Base-by-base conservation (phyloP, 2,888 invertebrate species). In the Spicauda simplicius region DNA sequence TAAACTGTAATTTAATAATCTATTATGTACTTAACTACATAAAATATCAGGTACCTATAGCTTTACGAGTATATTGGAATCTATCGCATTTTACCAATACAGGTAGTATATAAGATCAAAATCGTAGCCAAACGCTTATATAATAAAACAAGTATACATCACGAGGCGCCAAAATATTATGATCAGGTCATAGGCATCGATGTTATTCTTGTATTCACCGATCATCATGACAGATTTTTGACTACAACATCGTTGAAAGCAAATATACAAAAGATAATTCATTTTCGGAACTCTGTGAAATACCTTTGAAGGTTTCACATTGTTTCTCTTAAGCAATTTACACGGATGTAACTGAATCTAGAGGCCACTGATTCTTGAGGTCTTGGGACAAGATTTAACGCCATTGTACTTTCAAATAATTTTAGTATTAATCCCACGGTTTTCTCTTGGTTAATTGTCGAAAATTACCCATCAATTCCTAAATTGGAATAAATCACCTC, bases 261-360 rank as follows among this genome's bases (percentile, higher is more conserved):
- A 73, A 73, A 74, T 72, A 74, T 72, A 76, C 75, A 76, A 76
- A 78, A 75, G 70, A 67, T 76, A 69, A 84, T 84, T 82, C 81
- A 82, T 74, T 80, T 71, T 52, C n/a, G 61, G 50, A 73, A 72
- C 63, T 69, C 76, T 81, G 83, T 80, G 84, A 83, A 85, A 80
- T 77, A 71, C 70, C 72, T 73, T 73, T 65, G 75, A 77, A 76
- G 75, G 72, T 78, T 80, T 75, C 71, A 75, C 80, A 85, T 83
- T 82, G 85, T 82, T 84, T 84, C 74, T 77, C 73, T 59, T 55
- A 60, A 33, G 55, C 66, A 55, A 66, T 66, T 66, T 66, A 48
- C 66, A 60, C 55, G 60, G 59, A 48, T 60, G 25, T 33, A 25
- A 53, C 55, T 45, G 19, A 25, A 63, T 55, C 55, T 62, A 54